Conservation (phyloP, 2,888 invertebrate species). For the Agrotis segetum region DNA sequence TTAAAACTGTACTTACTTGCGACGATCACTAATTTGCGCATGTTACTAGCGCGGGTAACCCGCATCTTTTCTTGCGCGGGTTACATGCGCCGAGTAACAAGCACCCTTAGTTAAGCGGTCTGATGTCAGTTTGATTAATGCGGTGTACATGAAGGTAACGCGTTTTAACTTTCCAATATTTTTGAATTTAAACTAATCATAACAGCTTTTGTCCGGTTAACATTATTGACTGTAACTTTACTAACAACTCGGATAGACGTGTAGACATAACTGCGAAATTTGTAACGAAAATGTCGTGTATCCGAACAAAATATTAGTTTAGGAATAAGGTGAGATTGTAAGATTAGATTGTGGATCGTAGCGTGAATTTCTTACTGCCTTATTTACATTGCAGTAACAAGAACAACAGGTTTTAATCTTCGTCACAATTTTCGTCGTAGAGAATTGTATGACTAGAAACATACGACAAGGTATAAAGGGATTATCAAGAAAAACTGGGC, state of each 20-base stretch:
- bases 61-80: no score
- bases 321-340: constrained; percentile 26
- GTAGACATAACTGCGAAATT: constrained; percentile 62
- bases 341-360: constrained; percentile 24
- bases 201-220: not conserved
- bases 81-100: no score
- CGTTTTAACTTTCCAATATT: not conserved
- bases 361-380: constrained; percentile 14
- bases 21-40: no score
- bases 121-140: no score
- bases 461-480: not conserved
- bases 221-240: not conserved
- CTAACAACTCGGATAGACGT: constrained; percentile 41
- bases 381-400: not conserved
- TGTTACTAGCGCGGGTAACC: no score
- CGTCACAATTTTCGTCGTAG: not conserved
- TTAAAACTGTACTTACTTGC: no score
- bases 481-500: no score
- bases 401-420: not conserved
- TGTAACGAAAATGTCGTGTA: constrained; percentile 57
- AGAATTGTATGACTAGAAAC: not conserved
- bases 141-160: no score
- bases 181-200: not conserved
- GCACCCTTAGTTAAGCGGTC: no score
- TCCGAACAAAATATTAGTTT: constrained; percentile 59